These are phyloP conservation scores for Dicerorhinus sumatrensis DNA, from an alignment of 2,113 vertebrate species.

Conservation along the genomic window DNA sequence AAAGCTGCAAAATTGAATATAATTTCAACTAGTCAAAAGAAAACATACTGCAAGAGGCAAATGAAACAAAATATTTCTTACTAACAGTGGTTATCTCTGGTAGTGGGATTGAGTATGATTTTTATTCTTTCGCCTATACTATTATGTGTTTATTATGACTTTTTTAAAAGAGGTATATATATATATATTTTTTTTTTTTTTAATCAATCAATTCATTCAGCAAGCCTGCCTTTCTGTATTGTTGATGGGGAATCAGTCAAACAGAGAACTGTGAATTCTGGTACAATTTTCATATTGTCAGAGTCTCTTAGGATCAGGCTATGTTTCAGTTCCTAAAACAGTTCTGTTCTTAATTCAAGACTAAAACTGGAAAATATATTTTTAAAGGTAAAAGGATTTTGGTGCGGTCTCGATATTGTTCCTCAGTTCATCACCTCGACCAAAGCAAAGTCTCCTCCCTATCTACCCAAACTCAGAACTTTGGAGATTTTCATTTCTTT, in stretches of 20 bases:
- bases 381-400: not conserved
- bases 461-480: not conserved
- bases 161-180: not conserved
- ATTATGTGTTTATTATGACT: not conserved
- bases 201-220: not conserved
- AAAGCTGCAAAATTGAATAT: not conserved
- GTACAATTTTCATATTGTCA: not conserved
- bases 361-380: not conserved
- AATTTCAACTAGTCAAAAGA: not conserved
- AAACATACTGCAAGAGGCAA: not conserved
- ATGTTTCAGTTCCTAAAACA: not conserved
- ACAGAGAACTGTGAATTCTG: not conserved
- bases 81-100: not conserved
- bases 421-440: not conserved
- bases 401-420: not conserved
- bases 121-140: not conserved
- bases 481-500: not conserved
- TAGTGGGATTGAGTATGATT: not conserved
- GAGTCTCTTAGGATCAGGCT: not conserved
- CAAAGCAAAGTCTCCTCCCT: not conserved
- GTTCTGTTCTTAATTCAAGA: conserved; percentile 2
- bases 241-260: not conserved
- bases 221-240: not conserved
- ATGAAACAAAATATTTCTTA: not conserved
- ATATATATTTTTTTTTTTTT: not conserved